Evolutionary conservation across 2,888 invertebrate species (phyloP), one percentile per base, ranked within the genome.

Genomic region (Agrotis puta): DNA sequence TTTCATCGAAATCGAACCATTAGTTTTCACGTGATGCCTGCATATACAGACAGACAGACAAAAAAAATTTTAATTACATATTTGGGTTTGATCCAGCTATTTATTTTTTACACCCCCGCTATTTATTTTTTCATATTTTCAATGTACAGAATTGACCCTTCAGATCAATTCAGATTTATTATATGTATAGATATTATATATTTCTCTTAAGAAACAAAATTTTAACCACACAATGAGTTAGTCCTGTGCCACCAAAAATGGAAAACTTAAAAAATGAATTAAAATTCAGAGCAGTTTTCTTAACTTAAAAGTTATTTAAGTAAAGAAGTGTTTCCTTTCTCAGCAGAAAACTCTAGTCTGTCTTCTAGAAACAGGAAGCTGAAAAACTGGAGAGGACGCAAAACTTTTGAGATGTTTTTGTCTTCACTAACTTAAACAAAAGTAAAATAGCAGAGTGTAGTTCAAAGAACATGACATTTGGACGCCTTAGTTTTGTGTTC

Each of bases 261-360:
- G 16, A 58, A 77, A 73, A 59, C 62, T 51, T 57, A 50, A 81
- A 74, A 74, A 56, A 33, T 80, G 80, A 74, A 85, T 84, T 80
- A 82, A 83, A 87, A 85, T 83, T 81, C 79, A 85, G 79, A 79
- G 74, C 79, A 75, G 74, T 86, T 77, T 84, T 75, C 81, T 74
- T 80, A 77, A 84, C 85, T 85, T 83, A 59, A 84, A 85, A 87
- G 78, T 84, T 79, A 79, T 85, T 86, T 83, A 82, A 85, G 82
- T 87, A 83, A 87, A 83, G 85, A 77, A 88, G 84, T 85, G 84
- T 86, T 88, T 88, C 87, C 88, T 85, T 87, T 85, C 85, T 83
- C 73, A 70, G 73, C 48, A 80, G 74, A 69, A 81, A 85, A 83
- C 78, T 85, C 78, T 73, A 75, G 75, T 67, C 82, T 74, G 67